Evolutionary conservation across 2,888 invertebrate genomes (phyloP).

Genomic region (Dusona sp.): DNA sequence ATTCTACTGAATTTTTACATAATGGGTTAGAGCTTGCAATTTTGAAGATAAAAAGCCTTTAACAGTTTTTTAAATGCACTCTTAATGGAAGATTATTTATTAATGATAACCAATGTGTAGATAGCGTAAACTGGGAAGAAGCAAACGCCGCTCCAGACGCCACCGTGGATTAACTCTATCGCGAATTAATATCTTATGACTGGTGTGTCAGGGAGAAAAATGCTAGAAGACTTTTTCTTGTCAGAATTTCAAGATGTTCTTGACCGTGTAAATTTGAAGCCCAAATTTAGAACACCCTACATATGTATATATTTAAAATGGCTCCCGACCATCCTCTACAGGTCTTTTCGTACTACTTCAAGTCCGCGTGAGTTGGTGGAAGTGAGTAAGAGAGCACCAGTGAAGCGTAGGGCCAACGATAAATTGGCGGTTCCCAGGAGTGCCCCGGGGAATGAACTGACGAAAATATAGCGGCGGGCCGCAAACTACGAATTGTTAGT

Average conservation of each 20-base stretch:
- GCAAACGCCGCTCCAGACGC: background rate
- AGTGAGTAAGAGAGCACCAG: slow-evolving; percentile 52
- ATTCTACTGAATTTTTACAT: background rate
- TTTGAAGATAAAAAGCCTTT: background rate
- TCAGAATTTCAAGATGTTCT: background rate
- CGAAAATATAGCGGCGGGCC: slow-evolving; percentile 83
- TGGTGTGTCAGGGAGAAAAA: background rate
- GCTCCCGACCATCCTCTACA: slow-evolving; percentile 27
- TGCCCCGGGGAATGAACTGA: slow-evolving; percentile 81
- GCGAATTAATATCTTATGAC: background rate
- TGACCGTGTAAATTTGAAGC: background rate
- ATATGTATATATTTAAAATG: slow-evolving; percentile 5
- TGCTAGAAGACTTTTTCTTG: background rate
- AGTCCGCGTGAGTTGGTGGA: slow-evolving; percentile 3
- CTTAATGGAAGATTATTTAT: background rate
- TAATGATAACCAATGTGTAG: background rate
- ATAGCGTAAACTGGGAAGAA: background rate
- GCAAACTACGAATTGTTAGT: slow-evolving; percentile 83
- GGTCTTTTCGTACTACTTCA: slow-evolving; percentile 16
- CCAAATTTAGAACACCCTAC: background rate
- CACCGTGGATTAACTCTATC: background rate
- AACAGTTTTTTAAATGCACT: background rate
- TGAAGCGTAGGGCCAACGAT: slow-evolving; percentile 74
- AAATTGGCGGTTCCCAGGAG: slow-evolving; percentile 80
- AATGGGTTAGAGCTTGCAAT: background rate